These are phyloP conservation scores for Gallirallus australis DNA, from an alignment of 2,797 vertebrate species.

Conservation along the genomic window DNA sequence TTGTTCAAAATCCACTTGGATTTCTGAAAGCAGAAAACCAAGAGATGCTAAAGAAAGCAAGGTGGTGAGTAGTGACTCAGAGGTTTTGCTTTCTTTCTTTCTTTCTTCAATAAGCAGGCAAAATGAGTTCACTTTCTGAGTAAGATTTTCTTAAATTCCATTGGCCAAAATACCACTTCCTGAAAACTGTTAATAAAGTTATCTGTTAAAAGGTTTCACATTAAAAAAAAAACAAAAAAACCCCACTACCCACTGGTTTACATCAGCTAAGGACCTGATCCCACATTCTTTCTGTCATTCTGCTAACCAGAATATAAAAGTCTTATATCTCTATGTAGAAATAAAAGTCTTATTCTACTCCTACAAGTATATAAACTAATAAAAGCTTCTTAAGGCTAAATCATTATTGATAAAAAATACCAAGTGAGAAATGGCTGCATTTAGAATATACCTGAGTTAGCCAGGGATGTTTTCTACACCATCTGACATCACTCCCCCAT, in stretches of 20 bases:
- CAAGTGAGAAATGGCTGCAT: not conserved
- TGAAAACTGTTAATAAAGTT: not conserved
- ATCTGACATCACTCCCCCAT: no score
- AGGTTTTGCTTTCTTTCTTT: not conserved
- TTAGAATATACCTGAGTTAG: not conserved
- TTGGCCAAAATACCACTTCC: not conserved
- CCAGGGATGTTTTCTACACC: no score
- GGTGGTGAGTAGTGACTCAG: not conserved
- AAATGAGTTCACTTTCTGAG: not conserved
- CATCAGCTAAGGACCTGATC: not conserved
- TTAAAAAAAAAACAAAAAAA: not conserved
- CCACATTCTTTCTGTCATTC: not conserved
- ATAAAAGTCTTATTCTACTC: not conserved
- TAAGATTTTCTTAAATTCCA: not conserved
- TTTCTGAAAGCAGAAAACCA: not conserved
- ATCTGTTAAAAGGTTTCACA: not conserved
- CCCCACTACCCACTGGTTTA: not conserved
- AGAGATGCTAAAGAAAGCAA: not conserved
- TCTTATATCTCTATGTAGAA: not conserved
- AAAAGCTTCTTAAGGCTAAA: not conserved
- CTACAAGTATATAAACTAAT: not conserved
- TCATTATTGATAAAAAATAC: not conserved
- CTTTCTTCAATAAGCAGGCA: not conserved
- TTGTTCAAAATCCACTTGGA: not conserved
- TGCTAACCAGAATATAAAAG: not conserved